A percentile compares a stretch with the other conserved stretches of the same genome.
These are phyloP conservation scores for Scaptomyza hsui DNA, from an alignment of 1,140 invertebrate genomes.

Conservation along the genomic window DNA sequence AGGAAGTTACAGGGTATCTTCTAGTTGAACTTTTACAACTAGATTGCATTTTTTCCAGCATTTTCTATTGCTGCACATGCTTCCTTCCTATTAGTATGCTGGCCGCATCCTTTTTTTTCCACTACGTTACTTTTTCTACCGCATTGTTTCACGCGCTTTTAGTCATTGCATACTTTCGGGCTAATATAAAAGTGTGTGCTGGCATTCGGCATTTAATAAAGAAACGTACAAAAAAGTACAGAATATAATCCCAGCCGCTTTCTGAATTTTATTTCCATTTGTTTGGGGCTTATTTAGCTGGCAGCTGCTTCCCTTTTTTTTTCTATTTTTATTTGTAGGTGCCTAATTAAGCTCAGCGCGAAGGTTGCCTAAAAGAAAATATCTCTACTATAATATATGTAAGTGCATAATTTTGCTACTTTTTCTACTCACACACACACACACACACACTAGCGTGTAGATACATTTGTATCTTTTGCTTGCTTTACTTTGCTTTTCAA, in stretches of 20 bases:
- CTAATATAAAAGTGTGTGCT: conserved; percentile 66
- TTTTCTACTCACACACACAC: neutral
- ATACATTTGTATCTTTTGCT: conserved; percentile 39
- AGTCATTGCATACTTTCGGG: conserved; percentile 59
- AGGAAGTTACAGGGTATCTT: no score
- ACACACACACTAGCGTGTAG: neutral
- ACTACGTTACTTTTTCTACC: conserved; percentile 14
- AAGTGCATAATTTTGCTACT: neutral
- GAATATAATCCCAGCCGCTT: neutral
- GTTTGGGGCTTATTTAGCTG: conserved; percentile 3
- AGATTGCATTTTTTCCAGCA: no score
- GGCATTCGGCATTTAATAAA: neutral
- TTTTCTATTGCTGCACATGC: conserved; percentile 22
- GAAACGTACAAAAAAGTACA: no score
- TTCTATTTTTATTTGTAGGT: neutral
- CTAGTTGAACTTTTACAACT: no score
- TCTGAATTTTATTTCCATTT: conserved; percentile 12
- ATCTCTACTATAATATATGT: neutral
- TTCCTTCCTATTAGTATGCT: neutral
- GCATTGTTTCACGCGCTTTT: conserved; percentile 62
- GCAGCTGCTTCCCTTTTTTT: neutral
- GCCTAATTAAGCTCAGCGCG: conserved; percentile 46
- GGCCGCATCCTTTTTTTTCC: conserved; percentile 2
- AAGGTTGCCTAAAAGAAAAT: conserved; percentile 4
- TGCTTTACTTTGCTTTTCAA: conserved; percentile 12